Evolutionary conservation across 2,888 invertebrate genomes (phyloP).

Genomic region (Agrochola litura): DNA sequence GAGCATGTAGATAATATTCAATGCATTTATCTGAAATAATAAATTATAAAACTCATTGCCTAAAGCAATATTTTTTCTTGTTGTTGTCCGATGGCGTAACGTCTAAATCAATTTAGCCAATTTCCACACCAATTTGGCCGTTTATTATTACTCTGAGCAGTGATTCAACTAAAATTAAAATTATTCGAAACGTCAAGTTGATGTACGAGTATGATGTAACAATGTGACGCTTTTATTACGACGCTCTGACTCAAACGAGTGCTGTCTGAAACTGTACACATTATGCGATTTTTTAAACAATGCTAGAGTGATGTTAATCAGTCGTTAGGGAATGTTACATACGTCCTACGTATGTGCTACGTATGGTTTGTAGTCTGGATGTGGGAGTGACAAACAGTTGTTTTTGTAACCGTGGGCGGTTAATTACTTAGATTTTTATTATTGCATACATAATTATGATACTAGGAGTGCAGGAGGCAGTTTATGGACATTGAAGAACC

Average conservation of each 20-base stretch:
- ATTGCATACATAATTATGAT: background rate
- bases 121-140: too few species aligned
- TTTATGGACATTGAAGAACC: background rate
- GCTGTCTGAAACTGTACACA: background rate
- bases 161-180: too few species aligned
- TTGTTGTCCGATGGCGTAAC: too few species aligned
- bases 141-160: too few species aligned
- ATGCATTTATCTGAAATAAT: too few species aligned
- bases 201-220: background rate
- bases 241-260: background rate
- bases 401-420: background rate
- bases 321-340: background rate
- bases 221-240: background rate
- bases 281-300: conserved; percentile 1
- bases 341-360: background rate
- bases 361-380: background rate
- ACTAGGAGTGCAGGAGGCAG: background rate
- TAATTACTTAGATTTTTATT: background rate
- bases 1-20: too few species aligned
- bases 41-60: too few species aligned
- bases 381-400: background rate
- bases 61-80: too few species aligned
- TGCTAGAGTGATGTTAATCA: background rate
- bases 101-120: background rate
- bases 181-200: conserved; percentile 4